Evolutionary conservation across 1,140 invertebrate genomes (phyloP).

Genomic region (Euwallacea fornicatus): DNA sequence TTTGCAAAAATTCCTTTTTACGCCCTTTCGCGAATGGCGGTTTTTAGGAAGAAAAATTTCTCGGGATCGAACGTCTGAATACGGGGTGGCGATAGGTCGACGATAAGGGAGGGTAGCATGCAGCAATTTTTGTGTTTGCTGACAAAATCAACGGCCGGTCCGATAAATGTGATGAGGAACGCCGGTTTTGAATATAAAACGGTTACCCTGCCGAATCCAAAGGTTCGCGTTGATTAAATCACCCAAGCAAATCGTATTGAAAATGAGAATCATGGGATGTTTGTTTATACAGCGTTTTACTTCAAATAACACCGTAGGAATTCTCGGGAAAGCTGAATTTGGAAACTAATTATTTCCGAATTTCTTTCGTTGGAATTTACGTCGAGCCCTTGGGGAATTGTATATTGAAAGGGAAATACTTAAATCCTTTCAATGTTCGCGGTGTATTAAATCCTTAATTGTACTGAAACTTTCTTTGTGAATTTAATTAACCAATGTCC

Average conservation of each 20-base stretch:
- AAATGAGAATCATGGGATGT: constrained; percentile 31
- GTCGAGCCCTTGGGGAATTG: constrained; percentile 3
- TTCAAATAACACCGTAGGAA: constrained; percentile 12
- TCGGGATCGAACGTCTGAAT: constrained; percentile 21
- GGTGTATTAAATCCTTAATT: neutral
- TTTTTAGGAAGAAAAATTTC: constrained; percentile 26
- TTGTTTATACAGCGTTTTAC: constrained; percentile 27
- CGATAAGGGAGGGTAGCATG: constrained; percentile 37
- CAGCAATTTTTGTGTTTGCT: constrained; percentile 37
- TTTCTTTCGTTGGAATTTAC: neutral
- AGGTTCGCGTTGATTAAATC: constrained; percentile 35
- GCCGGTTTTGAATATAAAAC: constrained; percentile 35
- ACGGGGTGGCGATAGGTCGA: constrained; percentile 29
- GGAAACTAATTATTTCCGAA: constrained; percentile 23
- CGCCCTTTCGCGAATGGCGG: constrained; percentile 12
- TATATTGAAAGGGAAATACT: neutral
- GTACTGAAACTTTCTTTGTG: neutral
- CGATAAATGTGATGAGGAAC: constrained; percentile 32
- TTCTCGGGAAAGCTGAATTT: neutral
- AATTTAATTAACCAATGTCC: neutral
- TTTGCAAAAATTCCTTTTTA: constrained; percentile 28
- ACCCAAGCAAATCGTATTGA: constrained; percentile 33
- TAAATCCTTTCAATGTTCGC: neutral
- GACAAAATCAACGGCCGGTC: constrained; percentile 37
- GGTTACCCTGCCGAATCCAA: constrained; percentile 27